Evolutionary conservation across 2,797 vertebrate genomes (phyloP).

Genomic region (Carcharodon carcharias): DNA sequence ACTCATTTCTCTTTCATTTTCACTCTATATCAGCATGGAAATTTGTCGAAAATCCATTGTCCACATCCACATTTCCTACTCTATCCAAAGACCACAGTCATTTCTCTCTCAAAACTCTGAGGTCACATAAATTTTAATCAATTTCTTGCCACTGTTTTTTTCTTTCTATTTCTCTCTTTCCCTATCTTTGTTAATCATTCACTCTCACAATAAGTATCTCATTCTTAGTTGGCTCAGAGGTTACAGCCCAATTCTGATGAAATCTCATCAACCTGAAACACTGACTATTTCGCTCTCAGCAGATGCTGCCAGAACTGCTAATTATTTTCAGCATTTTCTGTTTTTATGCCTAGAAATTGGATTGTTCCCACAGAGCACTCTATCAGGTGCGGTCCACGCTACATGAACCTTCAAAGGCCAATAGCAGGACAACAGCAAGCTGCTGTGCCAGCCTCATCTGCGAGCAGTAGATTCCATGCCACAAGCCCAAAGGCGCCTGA

Average conservation of each 20-base stretch:
- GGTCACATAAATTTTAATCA: neutral
- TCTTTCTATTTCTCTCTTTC: neutral
- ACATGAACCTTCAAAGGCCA: neutral
- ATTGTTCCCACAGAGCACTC: neutral
- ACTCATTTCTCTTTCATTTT: neutral
- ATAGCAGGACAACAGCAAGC: neutral
- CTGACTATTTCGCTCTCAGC: too few species aligned
- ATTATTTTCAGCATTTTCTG: too few species aligned
- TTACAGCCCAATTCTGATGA: neutral
- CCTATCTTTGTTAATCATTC: neutral
- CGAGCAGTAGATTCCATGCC: neutral
- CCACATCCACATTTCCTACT: neutral
- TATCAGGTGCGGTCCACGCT: too few species aligned
- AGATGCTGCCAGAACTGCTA: too few species aligned
- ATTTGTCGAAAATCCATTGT: neutral
- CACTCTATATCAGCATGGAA: neutral
- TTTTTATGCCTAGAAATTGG: neutral
- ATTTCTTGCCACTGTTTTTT: neutral
- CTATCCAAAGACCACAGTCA: neutral
- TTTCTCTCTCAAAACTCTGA: neutral
- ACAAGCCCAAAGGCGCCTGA: neutral
- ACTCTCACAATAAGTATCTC: neutral
- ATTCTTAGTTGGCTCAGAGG: neutral
- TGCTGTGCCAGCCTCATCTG: neutral
- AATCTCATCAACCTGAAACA: too few species aligned